Percentiles rank a stretch among this genome's conserved stretches.
Evolutionary conservation across 1,140 invertebrate species (phyloP).

Genomic region (Drosophila elegans): DNA sequence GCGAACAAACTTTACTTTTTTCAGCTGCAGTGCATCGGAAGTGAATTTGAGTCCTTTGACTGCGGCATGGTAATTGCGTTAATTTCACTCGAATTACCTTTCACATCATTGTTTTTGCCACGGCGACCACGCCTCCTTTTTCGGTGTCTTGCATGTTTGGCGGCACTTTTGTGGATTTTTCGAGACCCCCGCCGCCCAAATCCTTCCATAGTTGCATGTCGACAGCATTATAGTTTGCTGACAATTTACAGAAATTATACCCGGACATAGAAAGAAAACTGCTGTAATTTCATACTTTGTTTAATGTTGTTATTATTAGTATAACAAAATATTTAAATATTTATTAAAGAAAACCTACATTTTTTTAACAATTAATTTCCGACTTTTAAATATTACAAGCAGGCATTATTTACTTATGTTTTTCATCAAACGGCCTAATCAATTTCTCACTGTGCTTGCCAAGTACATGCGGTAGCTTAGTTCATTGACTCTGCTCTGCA

Average conservation of each 20-base stretch:
- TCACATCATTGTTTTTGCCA: slow-evolving; percentile 64
- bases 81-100: slow-evolving; percentile 72
- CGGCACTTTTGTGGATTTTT: slow-evolving; percentile 59
- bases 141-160: slow-evolving; percentile 62
- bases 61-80: slow-evolving; percentile 75
- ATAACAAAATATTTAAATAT: neutral
- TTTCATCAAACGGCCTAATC: no score
- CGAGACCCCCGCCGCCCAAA: neutral
- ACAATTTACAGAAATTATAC: slow-evolving; percentile 69
- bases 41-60: slow-evolving; percentile 51
- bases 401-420: no score
- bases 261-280: slow-evolving; percentile 5
- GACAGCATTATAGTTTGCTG: slow-evolving; percentile 72
- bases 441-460: neutral
- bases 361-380: neutral
- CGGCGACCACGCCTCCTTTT: slow-evolving; percentile 18
- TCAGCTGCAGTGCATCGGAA: slow-evolving; percentile 39
- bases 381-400: no score
- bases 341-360: no score
- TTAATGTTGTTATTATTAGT: no score
- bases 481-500: neutral
- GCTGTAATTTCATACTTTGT: no score
- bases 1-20: slow-evolving; percentile 49
- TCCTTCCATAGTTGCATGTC: slow-evolving; percentile 59
- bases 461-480: neutral